A percentile compares a stretch with the other conserved stretches of the same genome.
Conservation (phyloP, 64 coral and sea anemone species). For the Astreopora myriophthalma region DNA sequence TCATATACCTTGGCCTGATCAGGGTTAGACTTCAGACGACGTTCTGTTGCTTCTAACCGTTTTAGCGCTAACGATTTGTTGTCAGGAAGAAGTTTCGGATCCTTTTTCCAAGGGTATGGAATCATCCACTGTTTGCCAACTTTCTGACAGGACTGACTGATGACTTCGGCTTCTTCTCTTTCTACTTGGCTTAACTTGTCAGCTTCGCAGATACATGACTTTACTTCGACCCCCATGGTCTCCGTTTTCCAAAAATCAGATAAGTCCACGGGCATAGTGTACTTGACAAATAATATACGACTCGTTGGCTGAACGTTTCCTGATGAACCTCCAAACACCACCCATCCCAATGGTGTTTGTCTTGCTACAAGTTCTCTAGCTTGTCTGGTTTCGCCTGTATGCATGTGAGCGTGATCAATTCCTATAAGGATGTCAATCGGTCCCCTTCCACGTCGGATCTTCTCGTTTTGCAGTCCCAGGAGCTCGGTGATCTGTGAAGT, state of each 20-base stretch:
- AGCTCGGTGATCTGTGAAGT: neutral
- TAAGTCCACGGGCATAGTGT: neutral
- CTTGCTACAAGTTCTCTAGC: neutral
- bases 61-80: slow-evolving; percentile 38
- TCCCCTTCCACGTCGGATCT: neutral
- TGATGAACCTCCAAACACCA: slow-evolving; percentile 19
- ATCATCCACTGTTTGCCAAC: slow-evolving; percentile 63
- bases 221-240: slow-evolving; percentile 10
- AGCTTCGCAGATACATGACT: slow-evolving; percentile 12
- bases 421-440: slow-evolving; percentile 1
- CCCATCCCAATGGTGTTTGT: slow-evolving; percentile 44
- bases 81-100: slow-evolving; percentile 50
- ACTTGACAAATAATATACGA: neutral
- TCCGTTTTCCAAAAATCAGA: slow-evolving; percentile 48
- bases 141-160: slow-evolving; percentile 17
- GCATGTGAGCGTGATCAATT: slow-evolving; percentile 36
- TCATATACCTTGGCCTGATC: slow-evolving; percentile 29
- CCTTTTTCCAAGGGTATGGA: slow-evolving; percentile 60
- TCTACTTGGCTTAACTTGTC: slow-evolving; percentile 25
- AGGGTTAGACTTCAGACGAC: slow-evolving; percentile 34
- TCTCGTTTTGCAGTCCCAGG: slow-evolving; percentile 47
- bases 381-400: slow-evolving; percentile 17
- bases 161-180: slow-evolving; percentile 39
- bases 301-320: neutral
- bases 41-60: slow-evolving; percentile 37